Base-by-base conservation (phyloP, 2,797 vertebrate genomes). In the Spinus olivaceus region DNA sequence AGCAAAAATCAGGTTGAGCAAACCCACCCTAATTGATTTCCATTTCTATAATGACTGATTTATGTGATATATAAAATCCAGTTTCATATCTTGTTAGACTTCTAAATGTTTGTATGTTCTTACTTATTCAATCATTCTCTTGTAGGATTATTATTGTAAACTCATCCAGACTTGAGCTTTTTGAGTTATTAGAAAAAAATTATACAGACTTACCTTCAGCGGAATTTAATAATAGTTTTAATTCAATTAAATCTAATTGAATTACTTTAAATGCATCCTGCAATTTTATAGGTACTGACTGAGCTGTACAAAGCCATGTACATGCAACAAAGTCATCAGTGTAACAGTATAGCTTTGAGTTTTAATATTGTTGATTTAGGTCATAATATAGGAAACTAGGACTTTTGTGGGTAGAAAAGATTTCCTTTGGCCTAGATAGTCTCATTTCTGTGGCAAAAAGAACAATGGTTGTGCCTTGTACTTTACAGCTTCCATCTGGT, bases 161-260 rank as follows among this genome's bases (percentile, higher is more conserved):
- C 61, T 97, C 97, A 94, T 96, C 70, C 88, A 96, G 95, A 96
- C 92, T 87, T 94, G 78, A 97, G 97, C 95, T 98, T 95, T 98
- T 97, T 97, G 92, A 80, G 72, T 92, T 98, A 98, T 97, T 97
- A 95, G 92, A 83, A 81, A 89, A 95, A 95, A 93, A 91, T 77
- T 94, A 78, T 66, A 94, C 73, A 95, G 94, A 78, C 89, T 88
- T 96, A 97, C 90, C 94, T 97, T 96, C 92, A 64, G 67, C n/a
- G 88, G 94, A 97, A 97, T 94, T 95, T 96, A 97, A 97, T 93
- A 81, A 69, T 77, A 83, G 82, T 91, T 97, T 97, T 97, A 96
- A 96, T 98, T 95, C 28, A 91, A 97, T 97, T 96, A 97, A 97
- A 95, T 92, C 72, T 94, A 97, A 97, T 80, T 35, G 82, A 96